Evolutionary conservation across 2,113 vertebrate species (phyloP), one percentile per base, ranked within the genome.

Genomic region (Tragelaphus strepsiceros): DNA sequence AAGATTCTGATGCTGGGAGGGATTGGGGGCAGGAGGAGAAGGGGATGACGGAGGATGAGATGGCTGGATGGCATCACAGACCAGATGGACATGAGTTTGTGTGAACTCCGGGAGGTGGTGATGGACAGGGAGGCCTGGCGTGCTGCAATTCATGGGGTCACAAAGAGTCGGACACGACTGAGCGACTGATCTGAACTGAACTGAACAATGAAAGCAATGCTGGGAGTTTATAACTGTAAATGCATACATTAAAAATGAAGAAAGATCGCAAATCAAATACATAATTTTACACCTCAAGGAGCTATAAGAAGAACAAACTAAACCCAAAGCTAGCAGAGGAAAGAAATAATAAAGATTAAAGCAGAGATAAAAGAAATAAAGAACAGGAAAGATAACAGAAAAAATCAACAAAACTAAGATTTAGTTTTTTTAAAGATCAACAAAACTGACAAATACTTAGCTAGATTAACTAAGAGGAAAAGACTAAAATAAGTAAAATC

Each of bases 261-360:
- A 91, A 91, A 84, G 16, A 90, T 91, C 7, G 24, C 32, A 90
- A 93, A 80, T 74, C 21, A 88, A 59, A 53, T 86, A 71, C 1
- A 6, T 80, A 61, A 53, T 11, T 89, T 92, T 58, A 51, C 2
- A 78, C 32, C 24, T 77, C 43, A 90, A 74, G 4, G 92, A 90
- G 53, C 43, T 95, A 81, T 51, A 67, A 90, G 67, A 74, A 43
- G 71, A 74, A 43, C 71, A 43, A 77, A 77, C 71, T 77, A 77
- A 77, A 77, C 71, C 35, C 22, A 71, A 82, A 80, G 16, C 39
- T 86, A 71, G 49, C 17, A 93, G 49, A 64, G 58, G 35, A 78
- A 80, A 58, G 35, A 96, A 94, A 94, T 80, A 78, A 91, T 54
- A 67, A 96, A 96, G 39, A 94, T 94, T 58, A 86, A 93, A 86